Conservation (phyloP, 2,888 invertebrate genomes). For the Tachina grossa region DNA sequence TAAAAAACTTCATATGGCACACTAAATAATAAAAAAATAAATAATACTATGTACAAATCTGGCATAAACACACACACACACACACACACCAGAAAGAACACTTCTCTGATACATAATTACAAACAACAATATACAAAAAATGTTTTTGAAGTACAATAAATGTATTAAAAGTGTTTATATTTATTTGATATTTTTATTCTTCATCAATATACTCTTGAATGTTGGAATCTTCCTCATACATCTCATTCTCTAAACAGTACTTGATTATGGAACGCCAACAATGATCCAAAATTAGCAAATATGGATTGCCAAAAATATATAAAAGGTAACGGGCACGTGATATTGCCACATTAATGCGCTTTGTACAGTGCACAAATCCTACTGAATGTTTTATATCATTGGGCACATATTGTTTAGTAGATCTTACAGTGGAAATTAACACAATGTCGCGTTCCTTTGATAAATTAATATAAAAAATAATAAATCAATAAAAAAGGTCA, state of each 20-base stretch:
- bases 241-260: constrained; percentile 85
- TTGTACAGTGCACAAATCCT: constrained; percentile 89
- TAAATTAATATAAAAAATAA: neutral
- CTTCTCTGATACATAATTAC: too few species aligned
- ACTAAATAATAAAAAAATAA: too few species aligned
- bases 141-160: too few species aligned
- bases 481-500: neutral
- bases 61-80: too few species aligned
- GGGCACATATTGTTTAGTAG: constrained; percentile 81
- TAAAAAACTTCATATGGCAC: too few species aligned
- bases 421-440: constrained; percentile 88
- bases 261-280: constrained; percentile 87
- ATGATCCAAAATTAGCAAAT: constrained; percentile 86
- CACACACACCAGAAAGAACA: too few species aligned
- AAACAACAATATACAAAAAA: too few species aligned
- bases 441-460: constrained; percentile 84
- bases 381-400: constrained; percentile 85
- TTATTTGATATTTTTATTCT: neutral
- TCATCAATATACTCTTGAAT: neutral
- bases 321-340: constrained; percentile 90
- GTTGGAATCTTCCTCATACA: constrained; percentile 53
- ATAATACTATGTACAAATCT: too few species aligned
- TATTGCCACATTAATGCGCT: constrained; percentile 94
- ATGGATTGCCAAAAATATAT: constrained; percentile 93
- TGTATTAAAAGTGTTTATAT: too few species aligned